These are phyloP conservation scores for Botia almorhae DNA, from an alignment of 2,797 vertebrate species.

Conservation along the genomic window DNA sequence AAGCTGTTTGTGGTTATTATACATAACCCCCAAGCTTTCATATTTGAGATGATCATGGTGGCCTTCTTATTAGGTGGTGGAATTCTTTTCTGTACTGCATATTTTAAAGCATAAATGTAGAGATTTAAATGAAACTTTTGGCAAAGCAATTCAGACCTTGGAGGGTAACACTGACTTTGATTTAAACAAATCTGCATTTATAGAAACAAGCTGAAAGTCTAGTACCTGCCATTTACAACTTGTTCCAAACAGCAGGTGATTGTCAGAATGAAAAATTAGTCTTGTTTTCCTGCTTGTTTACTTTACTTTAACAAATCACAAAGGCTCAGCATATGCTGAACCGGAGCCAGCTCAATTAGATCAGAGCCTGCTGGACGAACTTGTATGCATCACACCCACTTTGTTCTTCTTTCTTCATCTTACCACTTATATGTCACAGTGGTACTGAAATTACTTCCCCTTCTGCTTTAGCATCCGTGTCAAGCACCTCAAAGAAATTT, in stretches of 20 bases:
- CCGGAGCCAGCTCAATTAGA: constrained; percentile 54
- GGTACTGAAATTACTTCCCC: constrained; percentile 74
- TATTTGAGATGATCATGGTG: constrained; percentile 38
- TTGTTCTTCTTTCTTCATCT: constrained; percentile 61
- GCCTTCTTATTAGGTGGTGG: constrained; percentile 34
- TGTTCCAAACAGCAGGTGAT: constrained; percentile 32
- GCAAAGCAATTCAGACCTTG: background rate
- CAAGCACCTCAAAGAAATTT: constrained; percentile 77
- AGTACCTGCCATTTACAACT: constrained; percentile 16
- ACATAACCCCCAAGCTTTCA: constrained; percentile 16
- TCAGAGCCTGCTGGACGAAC: constrained; percentile 56
- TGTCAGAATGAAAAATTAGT: constrained; percentile 52
- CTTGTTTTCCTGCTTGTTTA: constrained; percentile 68
- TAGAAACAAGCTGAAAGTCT: constrained; percentile 33
- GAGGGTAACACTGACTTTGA: background rate
- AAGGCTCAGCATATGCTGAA: constrained; percentile 4
- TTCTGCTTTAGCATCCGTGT: constrained; percentile 69
- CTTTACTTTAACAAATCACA: constrained; percentile 66
- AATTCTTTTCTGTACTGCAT: background rate
- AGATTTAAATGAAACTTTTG: constrained; percentile 1
- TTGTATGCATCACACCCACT: constrained; percentile 53
- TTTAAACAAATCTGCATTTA: constrained; percentile 20
- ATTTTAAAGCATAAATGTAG: constrained; percentile 17
- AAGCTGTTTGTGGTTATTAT: constrained; percentile 38
- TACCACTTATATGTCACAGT: constrained; percentile 63